A percentile compares a stretch with the other conserved stretches of the same genome.
phyloP scores from a whole-genome alignment of 2,113 vertebrate genomes.

The Poeciliopsis retropinna region DNA sequence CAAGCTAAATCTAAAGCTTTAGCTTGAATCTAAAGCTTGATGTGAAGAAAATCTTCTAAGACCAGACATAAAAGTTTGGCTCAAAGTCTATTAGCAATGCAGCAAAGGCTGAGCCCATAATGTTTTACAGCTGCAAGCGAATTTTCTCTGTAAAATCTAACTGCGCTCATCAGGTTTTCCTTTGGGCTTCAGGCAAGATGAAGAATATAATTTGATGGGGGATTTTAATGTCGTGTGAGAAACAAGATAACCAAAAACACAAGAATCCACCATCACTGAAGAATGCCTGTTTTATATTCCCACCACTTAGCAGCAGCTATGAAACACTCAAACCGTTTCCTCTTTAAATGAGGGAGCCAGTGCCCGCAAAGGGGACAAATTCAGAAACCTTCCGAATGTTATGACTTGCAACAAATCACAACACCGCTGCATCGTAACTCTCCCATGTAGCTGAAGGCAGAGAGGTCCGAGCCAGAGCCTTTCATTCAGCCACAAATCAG shows the following conservation, averaged over 20 bases:
- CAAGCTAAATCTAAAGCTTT: too few species aligned
- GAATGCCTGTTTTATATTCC: conserved; percentile 11
- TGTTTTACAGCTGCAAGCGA: background rate
- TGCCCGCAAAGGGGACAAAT: conserved; percentile 4
- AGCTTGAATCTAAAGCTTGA: background rate
- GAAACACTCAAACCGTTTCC: conserved; percentile 6
- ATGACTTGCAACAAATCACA: conserved; percentile 29
- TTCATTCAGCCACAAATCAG: conserved; percentile 9
- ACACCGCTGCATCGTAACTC: conserved; percentile 7
- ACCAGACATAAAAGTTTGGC: background rate
- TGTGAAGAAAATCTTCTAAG: background rate
- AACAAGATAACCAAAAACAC: conserved; percentile 1
- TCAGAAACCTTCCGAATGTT: conserved; percentile 26
- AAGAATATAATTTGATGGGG: background rate
- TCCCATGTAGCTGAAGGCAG: conserved; percentile 20
- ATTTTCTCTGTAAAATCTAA: background rate
- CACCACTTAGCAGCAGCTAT: conserved; percentile 7
- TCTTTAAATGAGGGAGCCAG: conserved; percentile 12
- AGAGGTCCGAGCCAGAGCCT: conserved; percentile 3
- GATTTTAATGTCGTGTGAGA: background rate
- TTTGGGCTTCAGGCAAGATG: background rate
- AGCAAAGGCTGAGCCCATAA: background rate
- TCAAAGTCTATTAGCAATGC: too few species aligned
- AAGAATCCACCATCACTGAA: conserved; percentile 5
- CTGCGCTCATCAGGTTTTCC: background rate